Evolutionary conservation across 2,113 vertebrate genomes (phyloP).

Genomic region (Calyptommatus sinebrachiatus): DNA sequence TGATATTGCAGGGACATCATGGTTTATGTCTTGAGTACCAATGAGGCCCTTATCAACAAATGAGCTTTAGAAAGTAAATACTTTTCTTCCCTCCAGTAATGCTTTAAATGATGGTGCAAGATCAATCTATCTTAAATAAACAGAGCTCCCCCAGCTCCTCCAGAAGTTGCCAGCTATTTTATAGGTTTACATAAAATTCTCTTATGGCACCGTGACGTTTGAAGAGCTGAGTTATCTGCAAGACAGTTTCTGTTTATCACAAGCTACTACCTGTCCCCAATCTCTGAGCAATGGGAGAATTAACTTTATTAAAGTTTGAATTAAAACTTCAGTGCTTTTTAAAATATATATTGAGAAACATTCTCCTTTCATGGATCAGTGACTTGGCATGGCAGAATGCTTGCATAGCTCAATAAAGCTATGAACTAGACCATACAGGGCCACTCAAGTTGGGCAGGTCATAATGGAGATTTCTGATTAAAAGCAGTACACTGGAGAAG

Average conservation of each 20-base stretch:
- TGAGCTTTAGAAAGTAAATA: slow-evolving; percentile 10
- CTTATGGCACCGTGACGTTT: slow-evolving; percentile 45
- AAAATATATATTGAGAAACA: no score
- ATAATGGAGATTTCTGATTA: no score
- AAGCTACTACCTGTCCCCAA: slow-evolving; percentile 47
- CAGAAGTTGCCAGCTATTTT: slow-evolving; percentile 41
- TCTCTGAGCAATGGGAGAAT: slow-evolving; percentile 52
- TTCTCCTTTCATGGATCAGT: no score
- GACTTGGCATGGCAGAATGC: no score
- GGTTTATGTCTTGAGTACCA: slow-evolving; percentile 2
- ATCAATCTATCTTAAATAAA: slow-evolving; percentile 53
- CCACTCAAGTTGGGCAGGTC: no score
- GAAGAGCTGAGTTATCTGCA: slow-evolving; percentile 55
- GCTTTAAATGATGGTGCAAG: slow-evolving; percentile 49
- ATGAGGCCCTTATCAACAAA: slow-evolving; percentile 21
- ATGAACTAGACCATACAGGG: no score
- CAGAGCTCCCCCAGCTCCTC: slow-evolving; percentile 12
- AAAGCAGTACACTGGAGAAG: no score
- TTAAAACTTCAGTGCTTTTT: not conserved
- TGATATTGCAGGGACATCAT: not conserved
- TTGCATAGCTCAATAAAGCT: no score
- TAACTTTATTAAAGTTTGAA: slow-evolving; percentile 21
- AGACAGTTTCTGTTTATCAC: slow-evolving; percentile 44
- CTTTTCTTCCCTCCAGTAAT: slow-evolving; percentile 14
- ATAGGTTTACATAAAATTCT: slow-evolving; percentile 57